Evolutionary conservation across 2,797 vertebrate species (phyloP).

Genomic region (Acomys russatus): DNA sequence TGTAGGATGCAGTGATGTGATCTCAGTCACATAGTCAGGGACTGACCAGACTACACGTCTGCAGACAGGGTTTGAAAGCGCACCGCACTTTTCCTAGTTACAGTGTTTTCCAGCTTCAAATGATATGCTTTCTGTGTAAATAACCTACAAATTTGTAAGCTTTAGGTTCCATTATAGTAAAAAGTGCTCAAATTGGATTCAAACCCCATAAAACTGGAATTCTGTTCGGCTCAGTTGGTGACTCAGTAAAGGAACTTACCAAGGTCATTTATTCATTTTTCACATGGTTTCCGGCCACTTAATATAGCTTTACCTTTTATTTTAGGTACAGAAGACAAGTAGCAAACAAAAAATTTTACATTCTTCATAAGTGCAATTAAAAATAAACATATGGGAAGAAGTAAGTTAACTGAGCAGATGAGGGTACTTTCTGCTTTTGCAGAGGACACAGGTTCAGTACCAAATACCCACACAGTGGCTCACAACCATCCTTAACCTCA

Average conservation of each 20-base stretch:
- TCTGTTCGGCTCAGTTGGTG: neutral
- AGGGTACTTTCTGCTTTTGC: neutral
- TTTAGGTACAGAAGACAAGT: neutral
- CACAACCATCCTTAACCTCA: neutral
- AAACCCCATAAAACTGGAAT: conserved; percentile 7
- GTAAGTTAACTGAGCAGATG: neutral
- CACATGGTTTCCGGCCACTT: neutral
- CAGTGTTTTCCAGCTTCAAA: conserved; percentile 31
- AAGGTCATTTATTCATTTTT: neutral
- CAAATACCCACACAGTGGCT: no score
- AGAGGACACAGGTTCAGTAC: neutral
- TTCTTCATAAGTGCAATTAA: neutral
- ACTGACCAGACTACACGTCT: neutral
- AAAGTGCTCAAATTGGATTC: conserved; percentile 10
- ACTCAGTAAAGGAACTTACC: neutral
- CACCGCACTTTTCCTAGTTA: neutral
- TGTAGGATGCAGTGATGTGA: neutral
- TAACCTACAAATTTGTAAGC: conserved; percentile 19
- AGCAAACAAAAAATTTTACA: conserved; percentile 10
- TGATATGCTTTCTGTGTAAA: conserved; percentile 12
- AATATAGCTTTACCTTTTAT: neutral
- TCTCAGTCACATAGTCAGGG: neutral
- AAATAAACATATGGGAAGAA: neutral
- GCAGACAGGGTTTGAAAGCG: neutral
- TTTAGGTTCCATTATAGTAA: neutral